These are phyloP conservation scores for Babyrousa celebensis DNA, from an alignment of 2,797 vertebrate species.

Conservation along the genomic window DNA sequence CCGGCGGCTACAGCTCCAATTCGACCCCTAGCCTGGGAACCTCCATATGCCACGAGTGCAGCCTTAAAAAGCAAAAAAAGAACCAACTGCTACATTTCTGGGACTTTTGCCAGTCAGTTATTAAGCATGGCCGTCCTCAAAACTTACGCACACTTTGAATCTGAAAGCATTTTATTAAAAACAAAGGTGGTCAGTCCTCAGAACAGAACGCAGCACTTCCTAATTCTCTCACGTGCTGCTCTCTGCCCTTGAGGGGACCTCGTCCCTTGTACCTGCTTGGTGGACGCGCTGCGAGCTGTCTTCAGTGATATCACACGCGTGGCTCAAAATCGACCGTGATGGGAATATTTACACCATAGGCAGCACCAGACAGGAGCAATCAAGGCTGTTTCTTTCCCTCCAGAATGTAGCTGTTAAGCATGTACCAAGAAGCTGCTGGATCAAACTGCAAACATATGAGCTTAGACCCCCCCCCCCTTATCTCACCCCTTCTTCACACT, in stretches of 20 bases:
- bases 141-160: neutral
- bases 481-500: neutral
- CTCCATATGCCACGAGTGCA: too few species aligned
- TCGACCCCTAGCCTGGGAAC: too few species aligned
- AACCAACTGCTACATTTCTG: rapidly evolving
- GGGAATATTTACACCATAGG: rapidly evolving
- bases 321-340: rapidly evolving
- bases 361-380: too few species aligned
- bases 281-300: rapidly evolving
- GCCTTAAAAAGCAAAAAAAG: too few species aligned
- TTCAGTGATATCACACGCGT: rapidly evolving
- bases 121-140: neutral
- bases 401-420: neutral
- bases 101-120: neutral
- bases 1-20: too few species aligned
- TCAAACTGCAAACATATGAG: neutral
- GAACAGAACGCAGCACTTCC: neutral
- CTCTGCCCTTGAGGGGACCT: rapidly evolving
- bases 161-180: neutral
- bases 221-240: rapidly evolving
- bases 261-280: rapidly evolving
- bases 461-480: neutral
- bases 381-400: neutral
- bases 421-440: neutral
- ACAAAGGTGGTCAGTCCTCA: neutral